Conservation (phyloP, 2,888 invertebrate species). For the Erebia palarica region DNA sequence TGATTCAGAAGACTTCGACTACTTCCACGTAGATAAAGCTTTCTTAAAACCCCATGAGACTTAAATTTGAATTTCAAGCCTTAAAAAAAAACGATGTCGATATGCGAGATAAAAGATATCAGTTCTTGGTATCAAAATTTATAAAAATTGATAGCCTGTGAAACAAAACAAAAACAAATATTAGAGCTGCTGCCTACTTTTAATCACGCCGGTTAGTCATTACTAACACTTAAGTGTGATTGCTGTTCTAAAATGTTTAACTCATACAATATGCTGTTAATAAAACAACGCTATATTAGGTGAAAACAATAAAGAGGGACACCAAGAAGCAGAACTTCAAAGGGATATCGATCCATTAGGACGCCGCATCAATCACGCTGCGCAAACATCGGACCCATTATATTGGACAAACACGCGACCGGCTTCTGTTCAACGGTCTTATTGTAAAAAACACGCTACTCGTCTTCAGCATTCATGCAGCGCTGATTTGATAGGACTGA, state of each 20-base stretch:
- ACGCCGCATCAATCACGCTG: conserved; percentile 68
- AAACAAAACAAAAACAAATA: neutral
- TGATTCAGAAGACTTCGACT: too few species aligned
- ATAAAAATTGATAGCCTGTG: neutral
- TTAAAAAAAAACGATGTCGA: too few species aligned
- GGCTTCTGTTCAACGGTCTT: conserved; percentile 50
- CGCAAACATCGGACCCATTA: conserved; percentile 70
- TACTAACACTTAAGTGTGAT: neutral
- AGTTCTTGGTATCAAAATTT: too few species aligned
- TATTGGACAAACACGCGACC: conserved; percentile 62
- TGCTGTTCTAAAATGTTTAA: neutral
- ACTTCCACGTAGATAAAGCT: too few species aligned
- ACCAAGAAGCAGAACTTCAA: conserved; percentile 37
- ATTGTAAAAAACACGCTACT: neutral
- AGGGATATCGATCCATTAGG: conserved; percentile 68
- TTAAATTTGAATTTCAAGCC: too few species aligned
- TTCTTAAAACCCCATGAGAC: too few species aligned
- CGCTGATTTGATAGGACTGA: neutral
- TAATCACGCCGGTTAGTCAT: neutral
- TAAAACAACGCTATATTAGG: conserved; percentile 19
- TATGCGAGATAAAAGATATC: too few species aligned
- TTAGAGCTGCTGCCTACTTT: neutral
- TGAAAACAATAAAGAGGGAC: conserved; percentile 31
- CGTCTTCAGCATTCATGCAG: neutral
- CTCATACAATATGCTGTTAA: neutral